Evolutionary conservation across 2,797 vertebrate species (phyloP).

Genomic region (Mallotus villosus): DNA sequence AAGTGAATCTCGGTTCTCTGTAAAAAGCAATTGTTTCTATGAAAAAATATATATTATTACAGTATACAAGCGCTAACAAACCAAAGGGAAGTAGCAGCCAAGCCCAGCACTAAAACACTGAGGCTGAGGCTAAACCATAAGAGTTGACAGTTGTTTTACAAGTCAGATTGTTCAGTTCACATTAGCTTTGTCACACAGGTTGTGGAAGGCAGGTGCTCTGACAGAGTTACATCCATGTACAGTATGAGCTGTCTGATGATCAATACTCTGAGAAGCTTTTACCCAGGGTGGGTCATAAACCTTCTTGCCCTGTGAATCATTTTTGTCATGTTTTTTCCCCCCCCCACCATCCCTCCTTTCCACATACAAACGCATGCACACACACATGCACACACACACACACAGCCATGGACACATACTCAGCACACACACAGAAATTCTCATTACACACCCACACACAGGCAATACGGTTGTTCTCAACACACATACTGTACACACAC

Average conservation of each 20-base stretch:
- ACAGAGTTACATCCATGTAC: not conserved
- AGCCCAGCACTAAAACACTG: no score
- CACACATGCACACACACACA: not conserved
- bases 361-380: not conserved
- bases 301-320: slow-evolving; percentile 23
- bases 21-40: no score
- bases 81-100: no score
- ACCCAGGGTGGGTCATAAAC: slow-evolving; percentile 36
- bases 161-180: no score
- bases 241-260: slow-evolving; percentile 43
- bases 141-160: no score
- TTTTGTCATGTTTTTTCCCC: not conserved
- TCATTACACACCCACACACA: not conserved
- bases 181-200: no score
- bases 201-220: not conserved
- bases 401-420: not conserved
- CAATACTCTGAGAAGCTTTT: slow-evolving; percentile 47
- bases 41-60: no score
- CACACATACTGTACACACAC: not conserved
- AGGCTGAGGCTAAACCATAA: no score
- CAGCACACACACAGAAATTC: not conserved
- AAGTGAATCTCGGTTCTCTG: no score
- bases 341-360: not conserved
- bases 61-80: no score
- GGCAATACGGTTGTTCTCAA: not conserved